phyloP scores from a whole-genome alignment of 2,113 vertebrate species.

The Phaetusa simplex region DNA sequence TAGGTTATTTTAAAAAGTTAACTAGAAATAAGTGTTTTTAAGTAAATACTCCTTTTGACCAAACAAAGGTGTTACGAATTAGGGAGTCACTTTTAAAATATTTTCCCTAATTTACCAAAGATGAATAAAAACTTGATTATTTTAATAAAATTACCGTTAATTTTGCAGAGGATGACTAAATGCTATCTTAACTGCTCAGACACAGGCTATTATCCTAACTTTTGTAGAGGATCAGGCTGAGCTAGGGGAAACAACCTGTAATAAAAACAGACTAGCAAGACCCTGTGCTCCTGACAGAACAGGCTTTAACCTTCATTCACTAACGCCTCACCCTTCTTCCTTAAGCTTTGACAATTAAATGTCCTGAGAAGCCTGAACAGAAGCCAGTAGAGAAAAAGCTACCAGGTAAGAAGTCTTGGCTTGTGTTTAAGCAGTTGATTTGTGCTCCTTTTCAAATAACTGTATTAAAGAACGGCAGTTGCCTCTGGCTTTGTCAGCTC shows the following conservation, averaged over 20 bases:
- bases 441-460: neutral
- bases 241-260: neutral
- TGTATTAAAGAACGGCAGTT: neutral
- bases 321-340: neutral
- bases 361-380: slow-evolving; percentile 77
- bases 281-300: neutral
- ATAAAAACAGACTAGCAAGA: neutral
- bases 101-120: neutral
- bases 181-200: neutral
- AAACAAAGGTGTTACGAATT: neutral
- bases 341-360: slow-evolving; percentile 86
- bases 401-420: slow-evolving; percentile 79
- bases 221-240: neutral
- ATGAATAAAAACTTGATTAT: neutral
- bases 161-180: neutral
- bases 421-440: neutral
- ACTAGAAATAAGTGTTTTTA: neutral
- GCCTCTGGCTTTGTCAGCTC: neutral
- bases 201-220: neutral
- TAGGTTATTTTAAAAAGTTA: neutral
- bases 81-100: neutral
- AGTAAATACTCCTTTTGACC: neutral
- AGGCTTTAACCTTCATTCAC: neutral
- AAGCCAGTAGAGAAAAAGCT: slow-evolving; percentile 85
- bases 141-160: neutral